Percentiles rank a stretch among this genome's conserved stretches.
These are phyloP conservation scores for Bos indicus DNA, from an alignment of 2,113 vertebrate genomes.

Conservation along the genomic window DNA sequence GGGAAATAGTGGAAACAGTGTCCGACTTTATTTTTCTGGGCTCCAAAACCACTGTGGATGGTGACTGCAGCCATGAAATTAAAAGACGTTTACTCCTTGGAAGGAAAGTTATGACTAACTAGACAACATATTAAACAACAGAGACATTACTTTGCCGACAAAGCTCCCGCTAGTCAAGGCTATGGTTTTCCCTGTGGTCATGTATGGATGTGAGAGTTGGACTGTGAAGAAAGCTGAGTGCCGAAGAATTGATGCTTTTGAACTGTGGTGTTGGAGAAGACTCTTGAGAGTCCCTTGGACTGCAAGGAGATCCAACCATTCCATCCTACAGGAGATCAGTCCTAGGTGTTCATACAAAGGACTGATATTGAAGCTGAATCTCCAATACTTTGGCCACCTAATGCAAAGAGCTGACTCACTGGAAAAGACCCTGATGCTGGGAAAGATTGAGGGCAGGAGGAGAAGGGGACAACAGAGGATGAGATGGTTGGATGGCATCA, in stretches of 20 bases:
- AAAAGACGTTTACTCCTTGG: neutral
- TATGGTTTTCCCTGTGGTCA: neutral
- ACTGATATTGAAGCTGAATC: neutral
- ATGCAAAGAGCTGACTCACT: neutral
- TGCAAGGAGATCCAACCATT: neutral
- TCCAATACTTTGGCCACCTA: neutral
- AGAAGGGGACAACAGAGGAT: neutral
- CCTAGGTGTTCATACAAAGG: neutral
- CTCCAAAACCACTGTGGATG: neutral
- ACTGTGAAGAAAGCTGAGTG: neutral
- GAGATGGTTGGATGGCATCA: neutral
- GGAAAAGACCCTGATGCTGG: neutral
- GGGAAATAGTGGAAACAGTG: neutral
- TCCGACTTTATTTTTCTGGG: neutral
- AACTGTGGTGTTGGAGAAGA: neutral
- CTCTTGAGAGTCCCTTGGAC: neutral
- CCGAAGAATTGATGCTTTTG: neutral
- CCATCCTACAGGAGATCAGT: neutral
- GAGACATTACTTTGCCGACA: neutral
- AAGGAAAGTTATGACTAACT: neutral
- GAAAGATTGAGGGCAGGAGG: neutral
- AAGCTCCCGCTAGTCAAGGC: neutral
- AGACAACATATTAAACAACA: neutral
- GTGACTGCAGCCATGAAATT: neutral
- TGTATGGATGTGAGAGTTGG: neutral